Conservation (phyloP, 2,888 invertebrate species). For the Apamea anceps region DNA sequence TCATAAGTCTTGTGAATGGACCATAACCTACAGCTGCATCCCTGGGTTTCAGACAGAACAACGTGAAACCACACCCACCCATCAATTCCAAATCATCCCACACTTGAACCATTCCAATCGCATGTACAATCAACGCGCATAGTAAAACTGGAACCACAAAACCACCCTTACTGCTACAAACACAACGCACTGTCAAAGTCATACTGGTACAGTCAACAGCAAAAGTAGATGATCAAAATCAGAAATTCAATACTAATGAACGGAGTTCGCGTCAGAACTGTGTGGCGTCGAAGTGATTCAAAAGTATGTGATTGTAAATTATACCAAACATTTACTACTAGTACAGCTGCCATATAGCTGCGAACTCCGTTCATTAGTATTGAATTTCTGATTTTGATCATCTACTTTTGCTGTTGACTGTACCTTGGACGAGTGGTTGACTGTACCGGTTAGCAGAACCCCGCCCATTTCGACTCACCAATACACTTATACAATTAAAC, state of each 20-base stretch:
- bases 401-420: too few relatives aligned
- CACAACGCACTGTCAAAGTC: neutral
- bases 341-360: too few relatives aligned
- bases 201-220: too few relatives aligned
- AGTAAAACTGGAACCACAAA: neutral
- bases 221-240: too few relatives aligned
- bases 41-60: neutral
- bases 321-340: too few relatives aligned
- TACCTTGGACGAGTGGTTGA: neutral
- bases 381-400: too few relatives aligned
- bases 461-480: constrained; percentile 53
- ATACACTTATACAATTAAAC: constrained; percentile 61
- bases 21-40: neutral
- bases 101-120: constrained; percentile 40
- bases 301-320: too few relatives aligned
- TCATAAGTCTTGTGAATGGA: neutral
- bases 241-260: too few relatives aligned
- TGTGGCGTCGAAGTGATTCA: too few relatives aligned
- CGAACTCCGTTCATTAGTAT: too few relatives aligned
- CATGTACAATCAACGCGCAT: constrained; percentile 15
- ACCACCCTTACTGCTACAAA: neutral
- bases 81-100: constrained; percentile 29
- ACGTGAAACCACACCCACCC: neutral
- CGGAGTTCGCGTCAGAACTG: too few relatives aligned
- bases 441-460: constrained; percentile 13